Base-by-base conservation (phyloP, 2,888 invertebrate species). In the Ashinkailepas kermadecensis region DNA sequence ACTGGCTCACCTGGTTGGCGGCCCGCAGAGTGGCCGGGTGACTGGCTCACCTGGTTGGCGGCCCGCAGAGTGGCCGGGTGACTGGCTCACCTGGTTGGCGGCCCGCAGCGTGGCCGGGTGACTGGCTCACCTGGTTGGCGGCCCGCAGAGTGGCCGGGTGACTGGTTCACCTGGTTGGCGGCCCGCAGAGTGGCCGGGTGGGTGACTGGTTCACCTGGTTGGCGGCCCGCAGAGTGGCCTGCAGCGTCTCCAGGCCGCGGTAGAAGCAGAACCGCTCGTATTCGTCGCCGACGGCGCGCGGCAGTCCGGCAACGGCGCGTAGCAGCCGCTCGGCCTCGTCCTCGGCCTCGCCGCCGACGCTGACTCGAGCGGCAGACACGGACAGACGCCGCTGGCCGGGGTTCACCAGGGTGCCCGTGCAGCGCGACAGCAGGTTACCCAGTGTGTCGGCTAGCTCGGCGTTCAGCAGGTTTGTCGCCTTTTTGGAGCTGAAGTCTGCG, bases 371-470 rank as follows among this genome's bases (percentile, higher is more conserved):
- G 11, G 25, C 64, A 78, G 74, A 78, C 78, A 90, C 86, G 64
- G 89, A 85, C 0, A 96, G 95, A 88, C 93, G 92, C 86, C 91
- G 90, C 86, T 91, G 92, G 15, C 89, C 87, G n/a, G 93, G 93
- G 91, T 98, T 98, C 81, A 98, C 89, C 9, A 92, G 89, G 83
- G 89, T 89, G 25, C 94, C 93, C 84, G 93, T 92, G 86, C 93
- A 94, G 25, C 98, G 91, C 82, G 91, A 93, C 83, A 95, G 89
- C 81, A 99, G 90, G 90, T 99, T 99, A 56, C 97, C 98, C 25
- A 97, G 88, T 0, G 94, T 95, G 87, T 97, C 95, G 6, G 96
- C 97, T 82, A 99, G 89, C 87, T 98, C 97, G 0, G 94, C 90
- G 89, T 99, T 98, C 39, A 95, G 89, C 81, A 93, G 90, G 85